Evolutionary conservation across 2,797 vertebrate species (phyloP).

Genomic region (Dendrocincla fuliginosa): DNA sequence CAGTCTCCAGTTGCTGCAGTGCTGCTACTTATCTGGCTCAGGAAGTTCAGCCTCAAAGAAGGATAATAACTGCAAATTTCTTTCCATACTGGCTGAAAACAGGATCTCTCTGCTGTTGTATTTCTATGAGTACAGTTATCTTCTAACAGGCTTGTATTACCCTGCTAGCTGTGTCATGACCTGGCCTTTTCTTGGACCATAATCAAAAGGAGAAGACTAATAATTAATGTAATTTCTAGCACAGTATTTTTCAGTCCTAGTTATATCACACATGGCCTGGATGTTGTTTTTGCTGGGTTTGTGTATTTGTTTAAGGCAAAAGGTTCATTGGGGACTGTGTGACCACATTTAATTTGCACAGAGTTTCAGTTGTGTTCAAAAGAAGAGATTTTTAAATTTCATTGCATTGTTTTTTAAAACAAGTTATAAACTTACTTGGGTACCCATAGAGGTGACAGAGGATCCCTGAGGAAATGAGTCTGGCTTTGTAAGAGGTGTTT

Average conservation of each 20-base stretch:
- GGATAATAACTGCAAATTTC: background rate
- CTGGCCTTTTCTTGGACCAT: background rate
- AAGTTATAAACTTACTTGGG: background rate
- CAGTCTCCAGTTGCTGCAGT: background rate
- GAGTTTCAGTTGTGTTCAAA: background rate
- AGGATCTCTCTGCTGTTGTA: background rate
- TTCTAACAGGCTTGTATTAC: background rate
- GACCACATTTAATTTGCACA: background rate
- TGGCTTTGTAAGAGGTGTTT: background rate
- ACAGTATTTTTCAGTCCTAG: background rate
- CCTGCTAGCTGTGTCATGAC: background rate
- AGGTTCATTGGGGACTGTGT: background rate
- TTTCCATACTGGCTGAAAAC: background rate
- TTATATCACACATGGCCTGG: background rate
- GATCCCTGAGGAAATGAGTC: background rate
- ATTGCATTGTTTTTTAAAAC: background rate
- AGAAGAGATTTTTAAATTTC: background rate
- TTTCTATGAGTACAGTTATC: background rate
- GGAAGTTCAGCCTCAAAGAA: background rate
- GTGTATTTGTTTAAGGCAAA: background rate
- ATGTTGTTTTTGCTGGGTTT: background rate
- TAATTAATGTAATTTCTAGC: background rate
- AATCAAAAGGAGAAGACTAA: background rate
- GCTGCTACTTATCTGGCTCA: background rate
- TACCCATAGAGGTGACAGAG: background rate